These are phyloP conservation scores for Salpingus planirostris DNA, from an alignment of 2,888 invertebrate genomes.

Conservation along the genomic window DNA sequence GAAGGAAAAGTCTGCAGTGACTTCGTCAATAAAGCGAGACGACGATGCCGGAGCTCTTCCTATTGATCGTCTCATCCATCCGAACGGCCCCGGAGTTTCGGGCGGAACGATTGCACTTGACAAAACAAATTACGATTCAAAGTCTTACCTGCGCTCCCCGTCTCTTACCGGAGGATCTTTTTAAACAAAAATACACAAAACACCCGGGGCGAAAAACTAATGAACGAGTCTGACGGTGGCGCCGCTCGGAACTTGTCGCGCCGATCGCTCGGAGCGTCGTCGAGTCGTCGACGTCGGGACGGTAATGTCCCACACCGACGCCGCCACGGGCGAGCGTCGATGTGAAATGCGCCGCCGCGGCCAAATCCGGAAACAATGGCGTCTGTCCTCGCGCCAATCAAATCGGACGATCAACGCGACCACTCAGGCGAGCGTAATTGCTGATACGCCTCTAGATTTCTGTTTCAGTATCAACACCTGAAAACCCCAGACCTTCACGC, in stretches of 20 bases:
- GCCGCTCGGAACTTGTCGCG: conserved; percentile 21
- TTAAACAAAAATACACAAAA: too few relatives aligned
- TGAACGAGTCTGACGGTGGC: too few relatives aligned
- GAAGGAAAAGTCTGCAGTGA: too few relatives aligned
- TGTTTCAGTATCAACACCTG: conserved; percentile 3
- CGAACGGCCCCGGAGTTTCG: too few relatives aligned
- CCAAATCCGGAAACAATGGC: conserved; percentile 44
- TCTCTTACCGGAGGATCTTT: conserved; percentile 9
- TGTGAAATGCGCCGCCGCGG: conserved; percentile 39
- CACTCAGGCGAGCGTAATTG: conserved; percentile 35
- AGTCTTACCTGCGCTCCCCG: conserved; percentile 5
- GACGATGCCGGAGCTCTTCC: too few relatives aligned
- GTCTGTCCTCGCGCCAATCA: conserved; percentile 36
- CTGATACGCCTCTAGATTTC: conserved; percentile 30
- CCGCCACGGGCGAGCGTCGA: conserved; percentile 55
- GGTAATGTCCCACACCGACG: conserved; percentile 49
- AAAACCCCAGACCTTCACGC: too few relatives aligned
- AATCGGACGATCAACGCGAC: conserved; percentile 26
- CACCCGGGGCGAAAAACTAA: conserved; percentile 24
- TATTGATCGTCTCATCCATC: too few relatives aligned
- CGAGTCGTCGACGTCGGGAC: conserved; percentile 36
- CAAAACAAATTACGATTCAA: too few relatives aligned
- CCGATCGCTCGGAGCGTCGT: conserved; percentile 28
- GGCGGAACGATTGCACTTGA: too few relatives aligned
- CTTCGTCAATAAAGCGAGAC: too few relatives aligned